Conservation (phyloP, 2,888 invertebrate species). For the Chirona hameri region DNA sequence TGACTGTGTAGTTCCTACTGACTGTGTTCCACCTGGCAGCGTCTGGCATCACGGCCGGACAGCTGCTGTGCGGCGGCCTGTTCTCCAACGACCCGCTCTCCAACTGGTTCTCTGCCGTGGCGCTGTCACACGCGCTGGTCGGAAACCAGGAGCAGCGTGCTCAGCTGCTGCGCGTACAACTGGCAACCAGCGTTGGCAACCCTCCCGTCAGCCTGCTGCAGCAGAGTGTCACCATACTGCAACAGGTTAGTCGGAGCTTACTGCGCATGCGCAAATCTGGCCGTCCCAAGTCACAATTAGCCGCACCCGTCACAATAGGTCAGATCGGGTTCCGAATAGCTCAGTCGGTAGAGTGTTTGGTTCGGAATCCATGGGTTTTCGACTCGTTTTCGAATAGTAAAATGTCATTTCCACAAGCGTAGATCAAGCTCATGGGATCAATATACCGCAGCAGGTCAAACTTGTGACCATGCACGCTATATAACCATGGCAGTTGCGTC, state of each 20-base stretch:
- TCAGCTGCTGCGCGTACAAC: conserved; percentile 80
- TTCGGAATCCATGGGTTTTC: too few relatives aligned
- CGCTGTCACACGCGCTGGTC: conserved; percentile 81
- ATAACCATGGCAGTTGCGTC: too few relatives aligned
- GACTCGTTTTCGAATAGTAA: neutral
- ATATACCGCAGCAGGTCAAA: too few relatives aligned
- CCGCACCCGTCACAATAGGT: conserved; percentile 46
- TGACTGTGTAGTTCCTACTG: too few relatives aligned
- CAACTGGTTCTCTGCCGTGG: conserved; percentile 93
- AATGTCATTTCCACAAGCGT: too few relatives aligned
- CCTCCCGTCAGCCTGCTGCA: conserved; percentile 85
- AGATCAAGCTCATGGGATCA: too few relatives aligned
- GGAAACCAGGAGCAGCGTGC: conserved; percentile 60
- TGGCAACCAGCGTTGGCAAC: conserved; percentile 78
- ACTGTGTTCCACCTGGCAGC: conserved; percentile 41
- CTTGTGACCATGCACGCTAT: too few relatives aligned
- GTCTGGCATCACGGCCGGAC: conserved; percentile 61
- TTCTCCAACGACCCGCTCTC: conserved; percentile 83
- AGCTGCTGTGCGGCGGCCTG: conserved; percentile 86
- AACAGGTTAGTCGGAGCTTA: conserved; percentile 44
- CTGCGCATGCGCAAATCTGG: too few relatives aligned
- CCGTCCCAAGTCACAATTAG: neutral
- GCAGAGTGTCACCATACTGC: conserved; percentile 74
- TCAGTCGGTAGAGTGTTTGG: too few relatives aligned
- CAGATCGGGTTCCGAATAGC: too few relatives aligned